Base-by-base conservation (phyloP, 2,113 vertebrate species). In the Theropithecus gelada region DNA sequence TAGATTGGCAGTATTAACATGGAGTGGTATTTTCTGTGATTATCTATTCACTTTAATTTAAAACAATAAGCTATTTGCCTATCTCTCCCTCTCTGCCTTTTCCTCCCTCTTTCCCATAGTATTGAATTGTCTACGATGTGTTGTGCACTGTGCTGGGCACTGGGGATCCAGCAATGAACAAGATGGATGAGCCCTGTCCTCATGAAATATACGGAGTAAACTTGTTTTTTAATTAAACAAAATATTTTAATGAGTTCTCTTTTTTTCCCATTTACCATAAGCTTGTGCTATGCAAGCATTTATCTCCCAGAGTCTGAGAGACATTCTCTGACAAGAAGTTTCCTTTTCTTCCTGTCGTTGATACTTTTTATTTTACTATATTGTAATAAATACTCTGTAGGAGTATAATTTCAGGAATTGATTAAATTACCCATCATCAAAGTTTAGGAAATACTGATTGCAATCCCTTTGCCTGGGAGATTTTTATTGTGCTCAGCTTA, bases 401-500 rank as follows among this genome's bases (percentile, higher is more conserved):
- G 85, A 93, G 17, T 52, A 76, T 94, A 85, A 89, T 87, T 93
- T 97, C 84, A 93, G 78, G 27, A 92, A 55, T 48, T 16, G 70
- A 43, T 91, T 91, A 93, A 89, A 32, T 95, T 93, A 81, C 38
- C 52, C 10, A 55, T 66, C 64, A 50, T 8, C 78, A 38, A 97
- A 75, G 61, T 93, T 93, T 11, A 52, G 86, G 80, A 87, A 89
- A 25, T 38, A 57, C 30, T 84, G 72, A 72, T 90, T 43, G 32
- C 18, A 84, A 61, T 7, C 30, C 45, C 45, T 48, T 78, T 78
- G 73, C 32, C 27, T 52, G 48, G 45, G 35, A 83, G 12, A 35
- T 55, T 96, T 96, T 89, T 78, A 75, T 76, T 96, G 43, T 93
- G 57, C 93, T 80, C 86, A 88, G 30, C 14, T 92, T 87, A 5